A percentile compares a stretch with the other conserved stretches of the same genome.
phyloP scores from a whole-genome alignment of 2,888 invertebrate species.

The Nasonovia ribisnigri region DNA sequence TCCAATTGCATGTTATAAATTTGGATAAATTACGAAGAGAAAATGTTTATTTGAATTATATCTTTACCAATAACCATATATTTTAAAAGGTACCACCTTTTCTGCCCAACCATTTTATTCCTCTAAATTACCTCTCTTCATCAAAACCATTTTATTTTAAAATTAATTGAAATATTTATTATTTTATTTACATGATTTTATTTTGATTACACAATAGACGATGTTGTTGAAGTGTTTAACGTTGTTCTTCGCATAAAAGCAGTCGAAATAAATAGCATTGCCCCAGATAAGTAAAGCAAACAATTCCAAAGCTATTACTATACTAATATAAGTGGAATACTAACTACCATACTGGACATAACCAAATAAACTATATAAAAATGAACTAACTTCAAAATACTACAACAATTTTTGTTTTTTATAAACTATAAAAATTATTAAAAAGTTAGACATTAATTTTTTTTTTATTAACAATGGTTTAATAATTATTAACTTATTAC shows the following conservation, averaged over 20 bases:
- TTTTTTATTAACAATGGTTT: too few relatives aligned
- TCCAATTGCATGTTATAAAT: constrained; percentile 42
- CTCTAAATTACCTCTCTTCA: background rate
- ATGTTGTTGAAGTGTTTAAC: constrained; percentile 4
- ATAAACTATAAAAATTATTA: background rate
- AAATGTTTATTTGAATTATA: constrained; percentile 41
- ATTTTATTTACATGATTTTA: background rate
- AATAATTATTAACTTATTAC: background rate
- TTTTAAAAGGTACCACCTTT: background rate
- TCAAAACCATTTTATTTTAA: background rate
- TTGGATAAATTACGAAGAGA: constrained; percentile 23
- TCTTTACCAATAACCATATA: background rate
- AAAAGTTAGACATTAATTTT: background rate
- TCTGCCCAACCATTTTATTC: background rate
- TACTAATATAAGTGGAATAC: background rate
- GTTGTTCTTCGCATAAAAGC: background rate
- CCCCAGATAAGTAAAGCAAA: constrained; percentile 9
- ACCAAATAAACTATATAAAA: background rate
- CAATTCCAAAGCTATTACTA: constrained; percentile 1
- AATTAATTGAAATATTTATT: background rate
- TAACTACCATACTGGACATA: background rate
- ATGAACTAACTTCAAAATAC: background rate
- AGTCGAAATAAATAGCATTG: background rate
- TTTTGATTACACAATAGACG: constrained; percentile 6
- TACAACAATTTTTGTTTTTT: background rate